phyloP scores from a whole-genome alignment of 1,140 invertebrate genomes.

The Chelonus insularis region DNA sequence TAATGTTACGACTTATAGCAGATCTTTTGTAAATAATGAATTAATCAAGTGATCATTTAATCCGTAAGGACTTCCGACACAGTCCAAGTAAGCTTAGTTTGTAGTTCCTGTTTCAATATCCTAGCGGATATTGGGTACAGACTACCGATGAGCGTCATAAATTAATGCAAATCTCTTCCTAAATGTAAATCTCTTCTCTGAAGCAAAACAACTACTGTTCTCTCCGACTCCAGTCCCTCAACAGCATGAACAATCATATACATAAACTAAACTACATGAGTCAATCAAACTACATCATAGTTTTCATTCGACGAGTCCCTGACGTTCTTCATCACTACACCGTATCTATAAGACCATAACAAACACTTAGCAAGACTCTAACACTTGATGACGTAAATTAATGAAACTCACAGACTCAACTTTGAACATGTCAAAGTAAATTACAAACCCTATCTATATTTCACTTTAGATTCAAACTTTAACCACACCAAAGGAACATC shows the following conservation, averaged over 20 bases:
- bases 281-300: conserved; percentile 11
- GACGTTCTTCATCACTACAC: no score
- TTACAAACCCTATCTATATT: not conserved
- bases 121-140: conserved; percentile 25
- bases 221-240: not conserved
- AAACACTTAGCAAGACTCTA: conserved; percentile 5
- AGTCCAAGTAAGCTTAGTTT: conserved; percentile 15
- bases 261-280: conserved; percentile 7
- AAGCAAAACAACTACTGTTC: conserved; percentile 13
- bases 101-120: conserved; percentile 26
- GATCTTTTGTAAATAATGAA: not conserved
- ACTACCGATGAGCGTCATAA: conserved; percentile 5
- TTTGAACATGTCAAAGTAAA: conserved; percentile 6
- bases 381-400: conserved; percentile 6
- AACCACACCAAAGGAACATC: not conserved
- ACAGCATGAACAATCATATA: conserved; percentile 13
- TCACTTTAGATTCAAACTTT: not conserved
- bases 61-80: not conserved
- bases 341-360: no score
- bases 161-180: conserved; percentile 27
- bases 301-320: conserved; percentile 1
- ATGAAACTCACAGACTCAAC: conserved; percentile 1
- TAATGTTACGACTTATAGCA: no score
- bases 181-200: conserved; percentile 20
- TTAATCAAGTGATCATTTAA: conserved; percentile 4